Evolutionary conservation across 2,113 vertebrate species (phyloP), one percentile per base, ranked within the genome.

Genomic region (Pholis gunnellus): DNA sequence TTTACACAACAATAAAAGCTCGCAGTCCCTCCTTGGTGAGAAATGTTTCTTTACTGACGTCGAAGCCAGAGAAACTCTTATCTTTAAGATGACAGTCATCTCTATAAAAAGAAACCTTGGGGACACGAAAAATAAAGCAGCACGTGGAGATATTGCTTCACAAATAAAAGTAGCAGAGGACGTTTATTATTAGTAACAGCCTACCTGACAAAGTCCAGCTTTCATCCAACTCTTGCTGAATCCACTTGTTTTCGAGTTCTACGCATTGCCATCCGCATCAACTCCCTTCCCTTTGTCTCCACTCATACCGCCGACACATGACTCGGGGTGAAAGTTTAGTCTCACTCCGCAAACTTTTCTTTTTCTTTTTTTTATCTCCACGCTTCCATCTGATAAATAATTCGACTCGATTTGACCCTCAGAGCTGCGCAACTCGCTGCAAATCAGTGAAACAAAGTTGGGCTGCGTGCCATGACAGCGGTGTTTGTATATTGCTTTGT

Each of bases 401-500:
- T 27, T 22, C 20, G 50, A n/a, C 20, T n/a, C 50, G 9, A 11
- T 52, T 75, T 42, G 46, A 63, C 13, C 31, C 48, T 34, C 17
- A 7, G 13, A 13, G 66, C 64, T 63, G 83, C 74, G 54, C 75
- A 72, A 66, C 40, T 34, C 56, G 56, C 65, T 17, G 44, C 56
- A 34, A 44, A 84, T 72, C 42, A 82, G 52, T 85, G 57, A 80
- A 31, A 29, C 66, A 56, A 83, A 83, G 72, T 88, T 88, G 77
- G 67, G 52, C 70, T 65, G 60, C 11, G 0, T 73, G 72, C 78
- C 83, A 79, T 59, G 52, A 46, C 69, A 64, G 82, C 70, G 31
- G 75, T 75, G 77, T 92, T 91, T 87, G 81, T 81, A 13, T 84
- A 67, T 44, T 75, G 82, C 87, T 92, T 78, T 73, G 73, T 86